Percentiles rank a stretch among this genome's conserved stretches.
phyloP scores from a whole-genome alignment of 1,140 invertebrate genomes.

The Diploscapter pachys region DNA sequence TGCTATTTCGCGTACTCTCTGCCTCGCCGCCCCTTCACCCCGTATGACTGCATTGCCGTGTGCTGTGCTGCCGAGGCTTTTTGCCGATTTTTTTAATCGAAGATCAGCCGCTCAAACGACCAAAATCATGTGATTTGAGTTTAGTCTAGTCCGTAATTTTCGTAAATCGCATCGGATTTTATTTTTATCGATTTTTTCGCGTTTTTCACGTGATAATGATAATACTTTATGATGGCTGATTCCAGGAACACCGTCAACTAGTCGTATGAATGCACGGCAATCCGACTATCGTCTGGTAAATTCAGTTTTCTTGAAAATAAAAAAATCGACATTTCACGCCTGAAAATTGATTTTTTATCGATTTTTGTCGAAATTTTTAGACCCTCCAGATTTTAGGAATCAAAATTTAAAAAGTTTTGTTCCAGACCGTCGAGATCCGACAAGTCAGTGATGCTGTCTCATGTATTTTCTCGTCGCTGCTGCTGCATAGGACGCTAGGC shows the following conservation, averaged over 20 bases:
- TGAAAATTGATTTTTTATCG: background rate
- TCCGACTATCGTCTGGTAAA: constrained; percentile 17
- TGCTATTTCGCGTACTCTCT: no score
- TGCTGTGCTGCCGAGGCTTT: no score
- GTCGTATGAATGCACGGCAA: constrained; percentile 21
- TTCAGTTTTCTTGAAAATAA: background rate
- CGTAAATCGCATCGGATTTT: no score
- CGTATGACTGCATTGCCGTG: no score
- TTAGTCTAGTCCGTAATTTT: no score
- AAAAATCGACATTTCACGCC: background rate
- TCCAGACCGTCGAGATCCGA: constrained; percentile 27
- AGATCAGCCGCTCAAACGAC: no score
- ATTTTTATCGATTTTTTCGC: no score
- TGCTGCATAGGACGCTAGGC: constrained; percentile 25
- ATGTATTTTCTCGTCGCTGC: constrained; percentile 25
- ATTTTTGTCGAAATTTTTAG: background rate
- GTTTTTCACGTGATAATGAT: no score
- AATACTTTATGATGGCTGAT: no score
- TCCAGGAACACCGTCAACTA: background rate
- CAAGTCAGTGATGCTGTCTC: constrained; percentile 23
- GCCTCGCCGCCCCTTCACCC: no score
- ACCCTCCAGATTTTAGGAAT: background rate
- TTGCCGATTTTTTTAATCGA: no score
- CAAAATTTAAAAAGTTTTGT: constrained; percentile 5
- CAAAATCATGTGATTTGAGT: no score